phyloP scores from a whole-genome alignment of 2,797 vertebrate genomes.

The Lutjanus campechanus region DNA sequence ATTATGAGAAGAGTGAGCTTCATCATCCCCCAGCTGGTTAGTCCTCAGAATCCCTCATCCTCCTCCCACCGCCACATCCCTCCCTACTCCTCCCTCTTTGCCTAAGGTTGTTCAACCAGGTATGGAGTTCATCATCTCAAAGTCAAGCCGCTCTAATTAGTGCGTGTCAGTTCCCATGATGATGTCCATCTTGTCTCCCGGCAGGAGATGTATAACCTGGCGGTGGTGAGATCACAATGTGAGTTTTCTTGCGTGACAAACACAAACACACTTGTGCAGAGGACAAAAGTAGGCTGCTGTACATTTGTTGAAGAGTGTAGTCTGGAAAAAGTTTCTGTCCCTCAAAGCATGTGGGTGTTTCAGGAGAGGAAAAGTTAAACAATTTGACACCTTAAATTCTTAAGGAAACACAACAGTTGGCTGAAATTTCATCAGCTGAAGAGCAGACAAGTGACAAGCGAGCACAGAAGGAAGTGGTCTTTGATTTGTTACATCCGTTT shows the following conservation, averaged over 20 bases:
- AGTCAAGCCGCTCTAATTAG: slow-evolving; percentile 76
- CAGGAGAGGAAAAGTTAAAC: not conserved
- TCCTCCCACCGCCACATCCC: slow-evolving; percentile 18
- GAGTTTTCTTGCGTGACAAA: slow-evolving; percentile 32
- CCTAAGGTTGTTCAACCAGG: slow-evolving; percentile 48
- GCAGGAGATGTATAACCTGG: slow-evolving; percentile 53
- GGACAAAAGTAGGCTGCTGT: slow-evolving; percentile 1
- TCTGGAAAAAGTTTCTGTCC: not conserved
- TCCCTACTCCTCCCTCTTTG: slow-evolving; percentile 13
- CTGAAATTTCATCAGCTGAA: not conserved
- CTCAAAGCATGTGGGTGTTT: not conserved
- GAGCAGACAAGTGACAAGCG: not conserved
- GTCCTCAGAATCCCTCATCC: not conserved
- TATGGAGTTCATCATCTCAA: slow-evolving; percentile 67
- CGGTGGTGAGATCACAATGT: slow-evolving; percentile 10
- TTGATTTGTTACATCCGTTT: not conserved
- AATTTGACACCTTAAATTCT: not conserved
- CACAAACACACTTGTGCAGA: slow-evolving; percentile 8
- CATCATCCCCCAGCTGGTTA: slow-evolving; percentile 21
- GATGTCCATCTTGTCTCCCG: slow-evolving; percentile 68
- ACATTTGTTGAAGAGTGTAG: not conserved
- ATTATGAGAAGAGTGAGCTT: slow-evolving; percentile 44
- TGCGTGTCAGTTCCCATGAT: slow-evolving; percentile 49
- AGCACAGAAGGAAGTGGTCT: not conserved
- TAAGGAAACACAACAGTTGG: not conserved